A percentile compares a stretch with the other conserved stretches of the same genome.
These are phyloP conservation scores for Zoanthus sociatus DNA, from an alignment of 92 coral and sea anemone species.

Conservation along the genomic window DNA sequence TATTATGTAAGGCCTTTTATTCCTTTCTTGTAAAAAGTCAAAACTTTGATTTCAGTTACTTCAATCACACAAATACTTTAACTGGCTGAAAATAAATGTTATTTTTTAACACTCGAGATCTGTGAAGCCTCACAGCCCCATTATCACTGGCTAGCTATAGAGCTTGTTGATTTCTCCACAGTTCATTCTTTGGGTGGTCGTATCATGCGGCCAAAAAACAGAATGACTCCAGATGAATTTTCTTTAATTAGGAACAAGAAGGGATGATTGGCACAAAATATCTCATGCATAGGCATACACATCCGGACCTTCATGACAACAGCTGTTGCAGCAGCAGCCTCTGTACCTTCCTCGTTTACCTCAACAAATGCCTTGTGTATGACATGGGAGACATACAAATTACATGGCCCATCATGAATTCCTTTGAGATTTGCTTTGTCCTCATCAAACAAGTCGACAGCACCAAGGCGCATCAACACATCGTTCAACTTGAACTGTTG, in stretches of 20 bases:
- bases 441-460: slow-evolving; percentile 73
- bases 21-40: too few species aligned
- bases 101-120: too few species aligned
- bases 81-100: too few species aligned
- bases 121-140: too few species aligned
- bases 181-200: slow-evolving; percentile 63
- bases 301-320: slow-evolving; percentile 61
- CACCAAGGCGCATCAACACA: slow-evolving; percentile 70
- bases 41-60: too few species aligned
- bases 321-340: slow-evolving; percentile 92
- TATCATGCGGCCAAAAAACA: slow-evolving; percentile 79
- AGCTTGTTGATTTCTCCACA: background rate
- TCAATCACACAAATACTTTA: too few species aligned
- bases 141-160: background rate
- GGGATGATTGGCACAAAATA: slow-evolving; percentile 90
- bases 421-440: slow-evolving; percentile 79
- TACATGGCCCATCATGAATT: slow-evolving; percentile 61
- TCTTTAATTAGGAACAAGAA: slow-evolving; percentile 79
- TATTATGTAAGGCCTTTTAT: too few species aligned
- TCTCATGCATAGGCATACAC: slow-evolving; percentile 41
- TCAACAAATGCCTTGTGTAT: slow-evolving; percentile 94
- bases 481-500: slow-evolving; percentile 72
- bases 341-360: slow-evolving; percentile 93
- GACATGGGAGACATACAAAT: slow-evolving; percentile 70
- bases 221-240: slow-evolving; percentile 67